Base-by-base conservation (phyloP, 2,113 vertebrate genomes). In the Seriola quinqueradiata region DNA sequence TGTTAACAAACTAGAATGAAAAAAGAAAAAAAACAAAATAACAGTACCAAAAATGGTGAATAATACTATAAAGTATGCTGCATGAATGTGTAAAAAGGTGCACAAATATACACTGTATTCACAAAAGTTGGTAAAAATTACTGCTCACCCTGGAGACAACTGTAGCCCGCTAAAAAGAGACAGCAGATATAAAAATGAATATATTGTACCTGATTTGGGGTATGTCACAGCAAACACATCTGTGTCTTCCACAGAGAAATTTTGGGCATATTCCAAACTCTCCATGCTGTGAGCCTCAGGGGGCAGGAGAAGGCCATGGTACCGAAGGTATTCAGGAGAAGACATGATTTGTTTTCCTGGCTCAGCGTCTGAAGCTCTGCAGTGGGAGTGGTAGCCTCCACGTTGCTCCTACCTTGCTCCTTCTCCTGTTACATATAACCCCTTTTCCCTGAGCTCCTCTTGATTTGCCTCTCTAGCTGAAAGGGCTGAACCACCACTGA, bases 151-250 rank as follows among this genome's bases (percentile, higher is more conserved):
- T 54, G 50, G 21, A 55, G n/a, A 48, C 5, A 13, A 25, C 12
- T 65, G 9, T 0, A 23, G 38, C 9, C 1, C n/a, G 17, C 17
- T 42, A 2, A 21, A 57, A 70, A 57, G 32, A 1, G 5, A 36
- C 2, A 58, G 6, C 44, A 65, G 2, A 61, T 13, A 66, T 54
- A 0, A 77, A 38, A 50, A 58, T 14, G 2, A 65, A n/a, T 10
- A 5, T 2, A 66, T 58, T 59, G 8, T 90, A 95, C 94, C 94
- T 84, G 94, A 95, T 75, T 96, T 96, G 36, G 95, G 96, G 82
- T 95, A 96, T 1, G 95, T 96, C 16, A 95, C 84, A 52, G 40
- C 86, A 80, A 96, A 93, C 14, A 95, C 83, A 34, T 96, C 95
- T 1, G 93, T 92, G 59, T 96, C 94, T 32, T 92, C 59, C 48